Evolutionary conservation across 2,888 invertebrate genomes (phyloP).

Genomic region (Amiota communis): DNA sequence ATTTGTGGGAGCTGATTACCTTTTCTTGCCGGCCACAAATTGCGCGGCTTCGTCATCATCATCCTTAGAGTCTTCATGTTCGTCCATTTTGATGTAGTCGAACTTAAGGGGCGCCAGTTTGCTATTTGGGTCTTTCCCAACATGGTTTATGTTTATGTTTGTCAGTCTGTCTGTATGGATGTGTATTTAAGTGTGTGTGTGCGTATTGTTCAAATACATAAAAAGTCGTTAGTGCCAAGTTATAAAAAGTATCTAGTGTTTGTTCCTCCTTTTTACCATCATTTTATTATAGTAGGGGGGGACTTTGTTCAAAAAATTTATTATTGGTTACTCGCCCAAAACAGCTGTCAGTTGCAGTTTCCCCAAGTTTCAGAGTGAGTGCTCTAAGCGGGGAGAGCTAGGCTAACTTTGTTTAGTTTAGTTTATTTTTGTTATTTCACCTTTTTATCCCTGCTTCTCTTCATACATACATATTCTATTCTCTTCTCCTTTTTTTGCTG

Average conservation of each 20-base stretch:
- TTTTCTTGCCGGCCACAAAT: slow-evolving; percentile 16
- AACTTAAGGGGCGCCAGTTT: slow-evolving; percentile 13
- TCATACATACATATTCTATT: neutral
- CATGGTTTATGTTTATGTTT: neutral
- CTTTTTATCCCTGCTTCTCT: neutral
- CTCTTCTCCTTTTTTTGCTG: neutral
- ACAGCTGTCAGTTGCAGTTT: slow-evolving; percentile 10
- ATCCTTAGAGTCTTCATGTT: no score
- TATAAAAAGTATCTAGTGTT: slow-evolving; percentile 20
- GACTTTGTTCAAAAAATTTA: neutral
- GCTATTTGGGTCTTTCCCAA: neutral
- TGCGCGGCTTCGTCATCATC: neutral
- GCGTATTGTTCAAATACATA: no score
- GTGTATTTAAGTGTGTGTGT: no score
- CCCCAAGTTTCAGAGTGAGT: no score
- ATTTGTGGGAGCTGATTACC: slow-evolving; percentile 26
- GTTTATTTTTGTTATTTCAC: neutral
- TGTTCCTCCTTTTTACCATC: no score
- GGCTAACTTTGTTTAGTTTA: neutral
- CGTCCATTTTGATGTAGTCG: slow-evolving; percentile 10
- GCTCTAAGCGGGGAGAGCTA: no score
- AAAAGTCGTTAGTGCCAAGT: neutral
- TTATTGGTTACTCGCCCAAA: neutral
- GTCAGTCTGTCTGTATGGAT: no score
- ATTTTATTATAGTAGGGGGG: no score